Base-by-base conservation (phyloP, 2,797 vertebrate species). In the Phoxinus dragarum region DNA sequence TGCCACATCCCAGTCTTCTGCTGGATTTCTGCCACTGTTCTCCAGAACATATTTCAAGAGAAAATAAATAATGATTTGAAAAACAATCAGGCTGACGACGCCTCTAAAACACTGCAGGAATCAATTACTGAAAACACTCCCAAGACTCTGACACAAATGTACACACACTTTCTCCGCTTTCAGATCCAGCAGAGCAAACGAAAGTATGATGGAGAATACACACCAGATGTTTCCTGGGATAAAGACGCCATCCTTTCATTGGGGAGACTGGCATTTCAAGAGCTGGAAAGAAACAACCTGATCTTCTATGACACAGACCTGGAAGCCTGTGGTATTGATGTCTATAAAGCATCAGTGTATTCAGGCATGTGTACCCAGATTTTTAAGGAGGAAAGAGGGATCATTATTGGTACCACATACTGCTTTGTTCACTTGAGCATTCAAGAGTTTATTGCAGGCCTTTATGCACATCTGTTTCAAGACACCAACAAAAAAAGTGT, bases 381-480 rank as follows among this genome's bases (percentile, higher is more conserved):
- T 21, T 56, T 56, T 56, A 80, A 80, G 40, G 77, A 80, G 59
- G 77, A 80, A 66, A 80, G 16, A 7, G 77, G 77, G n/a, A 80
- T 78, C 10, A 54, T 84, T 47, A 27, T 84, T 31, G 83, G 75
- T 14, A 71, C 66, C 6, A 54, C 19, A 2, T 84, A 47, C 67
- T 69, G 83, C 75, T 84, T 84, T 84, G 64, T 79, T 21, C 83
- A 84, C 31, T 23, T 79, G 66, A 84, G 83, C 40, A 61, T 84
- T 84, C 71, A 73, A 12, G 67, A 69, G 67, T 69, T 69, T 40
- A 40, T 69, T 40, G 67, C 67, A 69, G 67, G 66, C 3, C 68
- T 84, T 21, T 84, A 72, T 80, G 77, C 77, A 34, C 77, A 80
- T 80, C 40, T 80, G 27, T 44, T 66, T 66, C 40, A 34, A 34